Percentiles rank a stretch among this genome's conserved stretches.
Evolutionary conservation across 1,140 invertebrate species (phyloP).

Genomic region (Himalopsyche phryganea): DNA sequence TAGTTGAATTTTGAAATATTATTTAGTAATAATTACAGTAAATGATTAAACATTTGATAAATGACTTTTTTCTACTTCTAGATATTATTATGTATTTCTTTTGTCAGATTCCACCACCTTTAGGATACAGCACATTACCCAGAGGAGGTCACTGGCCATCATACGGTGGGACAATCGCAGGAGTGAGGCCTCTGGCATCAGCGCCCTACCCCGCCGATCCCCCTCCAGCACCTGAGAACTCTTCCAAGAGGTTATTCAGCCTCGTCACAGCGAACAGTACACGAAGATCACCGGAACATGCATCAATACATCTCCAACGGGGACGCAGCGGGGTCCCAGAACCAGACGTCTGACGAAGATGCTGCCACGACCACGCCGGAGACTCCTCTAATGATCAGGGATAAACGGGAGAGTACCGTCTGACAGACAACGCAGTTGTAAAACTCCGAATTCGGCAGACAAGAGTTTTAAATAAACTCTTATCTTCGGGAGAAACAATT

Average conservation of each 20-base stretch:
- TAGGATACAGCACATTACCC: constrained; percentile 48
- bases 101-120: constrained; percentile 40
- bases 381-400: constrained; percentile 31
- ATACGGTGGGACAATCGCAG: constrained; percentile 40
- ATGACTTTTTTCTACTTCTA: no score
- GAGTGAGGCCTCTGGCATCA: constrained; percentile 35
- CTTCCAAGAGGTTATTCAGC: constrained; percentile 27
- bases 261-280: constrained; percentile 28
- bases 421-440: constrained; percentile 34
- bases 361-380: constrained; percentile 23
- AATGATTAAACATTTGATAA: no score
- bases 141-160: constrained; percentile 45
- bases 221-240: constrained; percentile 41
- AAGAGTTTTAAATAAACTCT: no score
- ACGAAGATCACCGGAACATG: constrained; percentile 8
- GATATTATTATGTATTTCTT: constrained; percentile 21
- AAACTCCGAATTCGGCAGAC: not conserved
- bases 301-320: constrained; percentile 15
- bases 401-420: constrained; percentile 33
- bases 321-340: constrained; percentile 23
- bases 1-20: no score
- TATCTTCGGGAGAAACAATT: no score
- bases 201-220: constrained; percentile 46
- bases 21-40: no score
- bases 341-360: constrained; percentile 30